Base-by-base conservation (phyloP, 2,797 vertebrate species). In the Sebastes vulpes region DNA sequence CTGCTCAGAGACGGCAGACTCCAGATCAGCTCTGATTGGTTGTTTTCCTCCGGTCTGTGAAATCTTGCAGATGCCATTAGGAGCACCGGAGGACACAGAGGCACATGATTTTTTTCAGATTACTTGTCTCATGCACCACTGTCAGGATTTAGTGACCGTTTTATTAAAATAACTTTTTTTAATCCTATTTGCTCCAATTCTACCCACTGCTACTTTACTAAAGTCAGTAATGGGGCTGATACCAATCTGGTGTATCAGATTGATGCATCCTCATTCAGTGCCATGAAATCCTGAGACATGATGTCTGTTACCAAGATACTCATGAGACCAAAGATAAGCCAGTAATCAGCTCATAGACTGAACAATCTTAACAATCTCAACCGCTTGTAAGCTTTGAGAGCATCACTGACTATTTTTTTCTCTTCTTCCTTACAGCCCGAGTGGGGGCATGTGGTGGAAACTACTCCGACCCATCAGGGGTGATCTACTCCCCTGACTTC, bases 401-500 rank as follows among this genome's bases (percentile, higher is more conserved):
- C 20, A 7, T 26, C 18, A 9, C 48, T 59, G 16, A 75, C 29
- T 18, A 23, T 14, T 8, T 48, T 8, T n/a, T 28, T 25, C 5
- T 66, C 8, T 70, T 67, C 54, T 29, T 52, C 3, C 56, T 65
- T 85, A n/a, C 91, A 99, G 98, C 98, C 21, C 97, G 96, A 7
- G 97, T 99, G 0, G 98, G 98, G 1, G 96, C 98, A 70, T 99
- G 98, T 9, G 98, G 98, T 14, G 98, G 98, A 46, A 99, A 99
- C 92, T 99, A 98, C 90, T 96, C 96, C 1, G 92, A 96, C 72
- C 93, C 96, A 32, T 96, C 97, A 0, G 97, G 95, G 1, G 97
- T 99, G 26, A 96, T 99, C 90, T 99, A 99, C 83, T 99, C 98
- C 21, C 98, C 98, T 0, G 98, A 99, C 92, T 99, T 99, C 73